Base-by-base conservation (phyloP, 2,113 vertebrate species). In the Callocephalon fimbriatum region DNA sequence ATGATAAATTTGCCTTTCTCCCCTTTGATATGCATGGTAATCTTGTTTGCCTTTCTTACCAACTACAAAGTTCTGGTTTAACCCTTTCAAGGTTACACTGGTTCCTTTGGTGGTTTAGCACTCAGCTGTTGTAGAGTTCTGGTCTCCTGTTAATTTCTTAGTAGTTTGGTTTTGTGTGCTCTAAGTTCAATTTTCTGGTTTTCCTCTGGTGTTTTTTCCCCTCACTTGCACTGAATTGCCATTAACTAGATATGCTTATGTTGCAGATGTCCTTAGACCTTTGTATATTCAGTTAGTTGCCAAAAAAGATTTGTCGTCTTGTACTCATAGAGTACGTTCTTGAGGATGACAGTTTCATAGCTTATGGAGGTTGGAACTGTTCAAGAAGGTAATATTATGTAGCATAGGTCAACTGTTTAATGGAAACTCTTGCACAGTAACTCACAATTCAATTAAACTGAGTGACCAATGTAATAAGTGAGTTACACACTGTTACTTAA, bases 201-300 rank as follows among this genome's bases (percentile, higher is more conserved):
- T 51, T 32, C 11, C 15, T 4, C 3, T 7, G 14, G 4, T 25
- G 23, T 50, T 61, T 48, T 9, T 10, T 73, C 26, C 26, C 20
- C 4, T 51, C 11, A 2, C 31, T 84, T 87, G 14, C 18, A 12
- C n/a, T 72, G 37, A 47, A 44, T 53, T 88, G 16, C 37, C 2
- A 3, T 62, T 40, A 22, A 15, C 35, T 68, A 32, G 56, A 31
- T 50, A 5, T 54, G 29, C 35, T 82, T 61, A 25, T 0, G 0
- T 25, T 67, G 38, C 56, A 63, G 4, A 10, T 53, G 9, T 65
- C 50, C 42, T 53, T 58, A 88, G 62, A 29, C 31, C 9, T 38
- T 29, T 1, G 0, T 51, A 19, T 35, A 19, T 56, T 88, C 42
- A 35, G 20, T 38, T 76, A 67, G 32, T 26, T 91, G 45, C 70